Evolutionary conservation across 2,888 invertebrate species (phyloP).

Genomic region (Dasypolia templi): DNA sequence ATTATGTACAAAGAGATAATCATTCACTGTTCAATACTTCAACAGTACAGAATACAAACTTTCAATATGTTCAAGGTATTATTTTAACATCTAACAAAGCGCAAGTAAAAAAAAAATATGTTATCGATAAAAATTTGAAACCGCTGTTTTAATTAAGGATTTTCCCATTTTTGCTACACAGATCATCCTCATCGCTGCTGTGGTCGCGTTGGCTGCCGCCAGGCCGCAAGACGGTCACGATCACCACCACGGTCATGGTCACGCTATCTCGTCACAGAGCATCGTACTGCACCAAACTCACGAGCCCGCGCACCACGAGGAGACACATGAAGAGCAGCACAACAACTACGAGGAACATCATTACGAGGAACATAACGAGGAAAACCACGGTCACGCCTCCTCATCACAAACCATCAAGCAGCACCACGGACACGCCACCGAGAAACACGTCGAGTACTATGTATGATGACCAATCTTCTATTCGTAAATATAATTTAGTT

Average conservation of each 20-base stretch:
- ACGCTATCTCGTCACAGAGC: constrained; percentile 75
- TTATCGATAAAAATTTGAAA: not conserved
- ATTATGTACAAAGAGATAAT: constrained; percentile 16
- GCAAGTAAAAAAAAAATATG: not conserved
- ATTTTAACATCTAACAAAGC: too few relatives aligned
- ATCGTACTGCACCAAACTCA: constrained; percentile 71
- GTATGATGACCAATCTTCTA: constrained; percentile 13
- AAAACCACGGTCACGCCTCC: constrained; percentile 67
- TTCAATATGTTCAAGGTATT: constrained; percentile 59
- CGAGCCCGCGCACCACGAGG: constrained; percentile 15
- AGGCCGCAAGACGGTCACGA: constrained; percentile 57
- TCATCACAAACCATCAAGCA: too few relatives aligned
- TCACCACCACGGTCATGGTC: too few relatives aligned
- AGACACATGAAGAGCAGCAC: constrained; percentile 36
- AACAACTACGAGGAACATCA: constrained; percentile 30
- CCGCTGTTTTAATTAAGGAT: too few relatives aligned
- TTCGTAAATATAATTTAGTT: not conserved
- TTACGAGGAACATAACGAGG: too few relatives aligned
- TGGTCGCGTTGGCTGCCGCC: constrained; percentile 49
- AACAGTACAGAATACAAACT: constrained; percentile 19
- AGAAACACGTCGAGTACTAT: constrained; percentile 63
- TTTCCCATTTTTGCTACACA: constrained; percentile 1
- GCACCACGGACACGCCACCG: constrained; percentile 70
- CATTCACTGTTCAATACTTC: constrained; percentile 32
- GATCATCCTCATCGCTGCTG: constrained; percentile 39